Evolutionary conservation across 2,797 vertebrate genomes (phyloP), one percentile per base, ranked within the genome.

Genomic region (Uromys caudimaculatus): DNA sequence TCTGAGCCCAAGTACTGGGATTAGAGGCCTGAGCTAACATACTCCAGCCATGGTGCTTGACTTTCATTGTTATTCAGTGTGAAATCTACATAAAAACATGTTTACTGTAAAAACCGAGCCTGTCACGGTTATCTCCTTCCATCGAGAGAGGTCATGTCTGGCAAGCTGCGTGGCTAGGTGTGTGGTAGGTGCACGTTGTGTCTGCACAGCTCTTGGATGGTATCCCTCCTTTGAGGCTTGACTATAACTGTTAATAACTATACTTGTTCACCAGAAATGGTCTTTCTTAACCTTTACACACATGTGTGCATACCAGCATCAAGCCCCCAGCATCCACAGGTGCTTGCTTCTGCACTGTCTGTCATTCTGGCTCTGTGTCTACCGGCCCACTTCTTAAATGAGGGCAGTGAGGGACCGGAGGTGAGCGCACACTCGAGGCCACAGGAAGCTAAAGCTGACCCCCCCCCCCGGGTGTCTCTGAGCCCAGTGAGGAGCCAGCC

Each of bases 71-170:
- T 73, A 44, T 58, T 44, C 75, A 23, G 52, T 13, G 27, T 89
- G 86, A 35, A 75, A 3, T 56, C 69, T 44, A 44, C 52, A 35
- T 41, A 50, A n/a, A 77, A 76, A 24, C 85, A 89, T 8, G 14
- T 14, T 54, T 54, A 9, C 35, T 24, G 24, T 32, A 19, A 69
- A 58, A 71, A 69, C 16, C 0, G 5, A 29, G 58, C 6, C 69
- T 24, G n/a, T 73, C 44, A 16, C 10, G 2, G 29, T 10, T 11
- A 35, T 27, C 10, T 10, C 78, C 38, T 44, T 24, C 21, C n/a
- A 47, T 29, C 32, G 17, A n/a, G 78, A 44, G 14, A 13, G n/a
- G n/a, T 12, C 41, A 47, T 12, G 1, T 3, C 3, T 0, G 32
- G 69, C 16, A 3, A 35, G 7, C 58, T 7, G 12, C 54, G 13